phyloP scores from a whole-genome alignment of 53 echinoderm and acorn worm species.

The Henricia sp. region DNA sequence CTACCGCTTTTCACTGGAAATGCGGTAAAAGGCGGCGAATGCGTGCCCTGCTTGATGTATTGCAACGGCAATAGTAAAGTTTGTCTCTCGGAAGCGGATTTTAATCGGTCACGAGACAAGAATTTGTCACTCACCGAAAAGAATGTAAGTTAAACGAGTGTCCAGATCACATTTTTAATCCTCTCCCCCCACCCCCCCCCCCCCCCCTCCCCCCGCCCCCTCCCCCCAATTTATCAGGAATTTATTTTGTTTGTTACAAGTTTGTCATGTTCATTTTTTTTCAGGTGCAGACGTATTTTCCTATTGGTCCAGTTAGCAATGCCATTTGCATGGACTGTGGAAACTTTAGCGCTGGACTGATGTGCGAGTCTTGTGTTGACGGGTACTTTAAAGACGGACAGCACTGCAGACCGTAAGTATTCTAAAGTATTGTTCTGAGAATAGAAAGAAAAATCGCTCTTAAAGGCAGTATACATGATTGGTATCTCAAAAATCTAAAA shows the following conservation, averaged over 20 bases:
- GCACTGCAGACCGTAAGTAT: slow-evolving; percentile 63
- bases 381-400: slow-evolving; percentile 76
- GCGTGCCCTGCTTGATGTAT: slow-evolving; percentile 64
- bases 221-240: no score
- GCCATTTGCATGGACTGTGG: slow-evolving; percentile 80
- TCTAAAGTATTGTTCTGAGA: not conserved
- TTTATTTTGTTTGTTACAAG: no score
- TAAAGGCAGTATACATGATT: not conserved
- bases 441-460: not conserved
- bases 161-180: not conserved
- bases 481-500: no score
- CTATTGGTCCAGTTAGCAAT: slow-evolving; percentile 27
- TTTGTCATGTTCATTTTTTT: no score
- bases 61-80: slow-evolving; percentile 83
- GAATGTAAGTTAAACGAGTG: not conserved
- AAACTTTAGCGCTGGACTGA: slow-evolving; percentile 76
- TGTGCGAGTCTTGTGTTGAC: slow-evolving; percentile 82
- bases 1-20: slow-evolving; percentile 78
- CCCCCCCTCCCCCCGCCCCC: no score
- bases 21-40: slow-evolving; percentile 66
- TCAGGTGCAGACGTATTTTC: slow-evolving; percentile 11
- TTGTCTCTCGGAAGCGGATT: slow-evolving; percentile 70
- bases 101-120: slow-evolving; percentile 18
- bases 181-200: no score
- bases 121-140: slow-evolving; percentile 4